Percentiles rank a stretch among this genome's conserved stretches.
These are phyloP conservation scores for Epizoanthus rinbou DNA, from an alignment of 92 coral and sea anemone species.

Conservation along the genomic window DNA sequence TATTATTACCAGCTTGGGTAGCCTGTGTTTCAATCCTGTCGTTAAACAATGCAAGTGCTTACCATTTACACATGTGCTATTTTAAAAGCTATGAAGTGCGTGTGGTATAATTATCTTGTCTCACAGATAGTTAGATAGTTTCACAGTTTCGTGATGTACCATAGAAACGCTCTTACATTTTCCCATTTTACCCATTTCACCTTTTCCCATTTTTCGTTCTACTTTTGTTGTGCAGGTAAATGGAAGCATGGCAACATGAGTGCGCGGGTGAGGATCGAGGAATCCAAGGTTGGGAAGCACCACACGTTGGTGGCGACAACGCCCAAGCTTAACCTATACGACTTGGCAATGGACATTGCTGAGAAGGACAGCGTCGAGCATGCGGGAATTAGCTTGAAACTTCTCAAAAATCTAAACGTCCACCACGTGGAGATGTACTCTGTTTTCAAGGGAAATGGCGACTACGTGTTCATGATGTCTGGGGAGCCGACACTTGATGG, in stretches of 20 bases:
- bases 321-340: conserved; percentile 69
- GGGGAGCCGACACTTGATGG: conserved; percentile 72
- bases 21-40: too few species aligned
- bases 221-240: conserved; percentile 58
- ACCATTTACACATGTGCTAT: too few species aligned
- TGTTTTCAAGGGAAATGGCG: conserved; percentile 89
- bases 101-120: background rate
- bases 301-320: conserved; percentile 91
- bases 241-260: conserved; percentile 87
- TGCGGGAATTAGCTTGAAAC: conserved; percentile 76
- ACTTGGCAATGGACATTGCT: conserved; percentile 77
- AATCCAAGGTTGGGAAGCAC: conserved; percentile 85
- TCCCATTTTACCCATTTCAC: too few species aligned
- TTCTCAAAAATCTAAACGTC: conserved; percentile 64
- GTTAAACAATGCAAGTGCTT: too few species aligned
- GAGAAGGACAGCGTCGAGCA: conserved; percentile 74
- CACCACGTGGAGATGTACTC: conserved; percentile 91
- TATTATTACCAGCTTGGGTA: too few species aligned
- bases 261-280: conserved; percentile 81
- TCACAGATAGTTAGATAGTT: too few species aligned
- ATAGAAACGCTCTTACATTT: background rate
- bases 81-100: too few species aligned
- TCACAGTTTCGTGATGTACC: background rate
- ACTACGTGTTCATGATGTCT: conserved; percentile 91
- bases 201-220: background rate